phyloP scores from a whole-genome alignment of 2,113 vertebrate genomes.

The Podarcis muralis region DNA sequence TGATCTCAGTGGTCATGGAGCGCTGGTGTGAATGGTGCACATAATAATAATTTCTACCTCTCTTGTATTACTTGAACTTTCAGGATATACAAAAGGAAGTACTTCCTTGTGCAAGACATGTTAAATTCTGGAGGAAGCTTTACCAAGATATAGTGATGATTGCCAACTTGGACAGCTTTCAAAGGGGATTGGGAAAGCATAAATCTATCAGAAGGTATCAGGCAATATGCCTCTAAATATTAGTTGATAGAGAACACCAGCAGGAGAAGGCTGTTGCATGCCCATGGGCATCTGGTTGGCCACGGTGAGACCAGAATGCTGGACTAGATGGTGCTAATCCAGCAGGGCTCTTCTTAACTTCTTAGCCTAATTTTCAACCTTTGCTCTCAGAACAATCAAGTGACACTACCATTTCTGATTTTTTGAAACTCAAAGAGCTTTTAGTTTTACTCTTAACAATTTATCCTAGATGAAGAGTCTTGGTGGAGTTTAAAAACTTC shows the following conservation, averaged over 20 bases:
- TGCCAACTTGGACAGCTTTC: neutral
- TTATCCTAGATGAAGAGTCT: neutral
- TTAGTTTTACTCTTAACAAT: neutral
- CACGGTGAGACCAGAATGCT: neutral
- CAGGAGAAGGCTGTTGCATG: too few species aligned
- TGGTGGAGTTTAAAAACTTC: neutral
- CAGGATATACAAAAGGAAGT: neutral
- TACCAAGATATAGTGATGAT: neutral
- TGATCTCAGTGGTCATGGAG: neutral
- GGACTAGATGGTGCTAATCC: neutral
- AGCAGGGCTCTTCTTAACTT: neutral
- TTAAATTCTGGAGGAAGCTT: too few species aligned
- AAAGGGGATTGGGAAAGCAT: neutral
- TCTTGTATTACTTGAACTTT: neutral
- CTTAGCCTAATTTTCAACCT: neutral
- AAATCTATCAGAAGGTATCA: too few species aligned
- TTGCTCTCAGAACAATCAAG: neutral
- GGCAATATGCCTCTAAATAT: too few species aligned
- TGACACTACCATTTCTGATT: too few species aligned
- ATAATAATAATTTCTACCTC: neutral
- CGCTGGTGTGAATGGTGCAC: neutral
- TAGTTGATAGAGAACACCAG: too few species aligned
- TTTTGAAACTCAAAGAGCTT: neutral
- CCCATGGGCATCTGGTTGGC: neutral
- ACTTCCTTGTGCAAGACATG: neutral